Conservation (phyloP, 2,888 invertebrate species). For the Dromius quadrimaculatus region DNA sequence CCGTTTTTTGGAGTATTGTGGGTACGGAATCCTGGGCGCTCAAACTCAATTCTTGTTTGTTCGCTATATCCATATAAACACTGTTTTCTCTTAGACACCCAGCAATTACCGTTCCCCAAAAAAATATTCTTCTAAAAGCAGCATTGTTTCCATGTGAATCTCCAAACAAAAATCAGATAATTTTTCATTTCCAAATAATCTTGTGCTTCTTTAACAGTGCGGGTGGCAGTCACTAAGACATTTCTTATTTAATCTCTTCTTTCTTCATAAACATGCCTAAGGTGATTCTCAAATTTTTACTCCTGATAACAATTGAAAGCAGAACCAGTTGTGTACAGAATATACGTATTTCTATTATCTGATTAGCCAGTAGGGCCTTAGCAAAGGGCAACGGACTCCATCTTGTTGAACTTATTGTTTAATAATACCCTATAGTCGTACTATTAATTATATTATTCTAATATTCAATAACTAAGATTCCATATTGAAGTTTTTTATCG, state of each 20-base stretch:
- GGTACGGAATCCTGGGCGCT: no score
- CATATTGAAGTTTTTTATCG: no score
- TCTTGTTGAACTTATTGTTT: conserved; percentile 32
- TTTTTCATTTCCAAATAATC: no score
- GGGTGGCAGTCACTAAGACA: conserved; percentile 17
- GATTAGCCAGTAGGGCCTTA: conserved; percentile 45
- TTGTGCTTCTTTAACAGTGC: no score
- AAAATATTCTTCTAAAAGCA: no score
- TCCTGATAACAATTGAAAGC: conserved; percentile 47
- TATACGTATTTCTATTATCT: conserved; percentile 46
- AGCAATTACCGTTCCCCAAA: no score
- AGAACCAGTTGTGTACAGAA: conserved; percentile 46
- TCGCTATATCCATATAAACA: no score
- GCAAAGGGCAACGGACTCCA: conserved; percentile 30
- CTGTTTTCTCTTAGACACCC: no score
- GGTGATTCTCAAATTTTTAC: conserved; percentile 45
- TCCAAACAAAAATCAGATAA: no score
- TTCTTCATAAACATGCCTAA: conserved; percentile 24
- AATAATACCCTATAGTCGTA: conserved; percentile 10
- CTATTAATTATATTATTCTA: conserved; percentile 15
- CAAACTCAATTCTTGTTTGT: no score
- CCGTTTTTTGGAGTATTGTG: no score
- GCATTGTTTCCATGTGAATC: no score
- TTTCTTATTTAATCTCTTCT: conserved; percentile 27
- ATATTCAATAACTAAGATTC: conserved; percentile 3